Conservation (phyloP, 2,797 vertebrate species). For the Chanos chanos region DNA sequence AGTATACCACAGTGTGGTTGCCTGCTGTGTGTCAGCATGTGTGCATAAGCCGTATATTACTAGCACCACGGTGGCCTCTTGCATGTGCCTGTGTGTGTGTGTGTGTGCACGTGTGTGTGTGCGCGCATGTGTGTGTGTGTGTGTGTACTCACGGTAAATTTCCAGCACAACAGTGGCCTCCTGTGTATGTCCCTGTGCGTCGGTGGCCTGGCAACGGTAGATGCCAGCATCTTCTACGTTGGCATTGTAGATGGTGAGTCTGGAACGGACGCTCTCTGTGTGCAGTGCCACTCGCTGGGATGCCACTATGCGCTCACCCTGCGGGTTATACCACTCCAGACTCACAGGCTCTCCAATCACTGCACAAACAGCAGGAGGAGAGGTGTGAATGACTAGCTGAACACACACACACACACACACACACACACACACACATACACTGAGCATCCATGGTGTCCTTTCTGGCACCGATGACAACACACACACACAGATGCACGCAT, state of each 20-base stretch:
- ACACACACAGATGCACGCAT: no score
- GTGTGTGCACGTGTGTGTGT: neutral
- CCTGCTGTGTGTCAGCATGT: neutral
- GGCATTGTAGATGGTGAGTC: slow-evolving; percentile 94
- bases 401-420: neutral
- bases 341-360: slow-evolving; percentile 89
- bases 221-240: slow-evolving; percentile 95
- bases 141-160: slow-evolving; percentile 89
- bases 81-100: neutral
- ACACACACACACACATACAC: neutral
- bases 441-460: neutral
- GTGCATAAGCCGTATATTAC: no score
- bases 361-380: slow-evolving; percentile 45
- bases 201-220: slow-evolving; percentile 92
- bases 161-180: slow-evolving; percentile 96
- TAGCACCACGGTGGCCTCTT: no score
- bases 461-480: neutral
- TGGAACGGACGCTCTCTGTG: slow-evolving; percentile 84
- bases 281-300: slow-evolving; percentile 86
- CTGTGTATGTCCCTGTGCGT: slow-evolving; percentile 81
- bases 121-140: neutral
- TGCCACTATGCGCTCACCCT: slow-evolving; percentile 87
- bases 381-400: no score
- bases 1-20: no score
- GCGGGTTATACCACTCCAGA: slow-evolving; percentile 95